Percentiles rank a stretch among this genome's conserved stretches.
Evolutionary conservation across 1,140 invertebrate genomes (phyloP).

Genomic region (Akabosia matsudoensis): DNA sequence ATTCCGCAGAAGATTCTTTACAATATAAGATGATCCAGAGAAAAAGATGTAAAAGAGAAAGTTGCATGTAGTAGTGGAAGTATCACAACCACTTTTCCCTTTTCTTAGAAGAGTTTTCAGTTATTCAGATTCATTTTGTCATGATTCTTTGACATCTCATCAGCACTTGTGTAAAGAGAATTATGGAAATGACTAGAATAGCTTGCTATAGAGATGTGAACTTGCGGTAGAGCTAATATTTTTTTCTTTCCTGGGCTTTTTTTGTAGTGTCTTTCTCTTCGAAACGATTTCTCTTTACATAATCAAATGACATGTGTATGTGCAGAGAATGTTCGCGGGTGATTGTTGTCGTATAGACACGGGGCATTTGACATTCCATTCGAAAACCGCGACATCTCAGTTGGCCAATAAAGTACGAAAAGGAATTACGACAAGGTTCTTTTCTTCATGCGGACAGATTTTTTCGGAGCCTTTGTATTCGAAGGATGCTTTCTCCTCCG

Average conservation of each 20-base stretch:
- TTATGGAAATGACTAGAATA: slow-evolving; percentile 13
- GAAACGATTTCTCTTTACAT: background rate
- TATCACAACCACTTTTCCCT: too few species aligned
- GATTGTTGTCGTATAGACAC: background rate
- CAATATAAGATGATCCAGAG: background rate
- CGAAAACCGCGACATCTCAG: background rate
- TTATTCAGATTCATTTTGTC: background rate
- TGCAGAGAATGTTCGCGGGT: background rate
- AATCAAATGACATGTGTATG: background rate
- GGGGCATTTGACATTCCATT: background rate
- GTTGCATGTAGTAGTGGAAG: background rate
- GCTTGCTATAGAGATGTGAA: background rate
- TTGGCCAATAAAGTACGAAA: background rate
- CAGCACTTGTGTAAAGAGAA: slow-evolving; percentile 24
- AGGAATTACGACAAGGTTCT: too few species aligned
- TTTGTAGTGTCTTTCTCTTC: background rate
- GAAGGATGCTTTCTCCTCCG: too few species aligned
- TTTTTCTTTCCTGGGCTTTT: background rate
- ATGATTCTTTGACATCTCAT: slow-evolving; percentile 21
- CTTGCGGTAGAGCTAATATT: background rate
- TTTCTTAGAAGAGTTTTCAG: background rate
- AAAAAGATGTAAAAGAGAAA: background rate
- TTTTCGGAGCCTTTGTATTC: too few species aligned
- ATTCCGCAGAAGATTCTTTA: background rate
- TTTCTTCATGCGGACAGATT: too few species aligned